Conservation (phyloP, 1,140 invertebrate species). For the Apis florea region DNA sequence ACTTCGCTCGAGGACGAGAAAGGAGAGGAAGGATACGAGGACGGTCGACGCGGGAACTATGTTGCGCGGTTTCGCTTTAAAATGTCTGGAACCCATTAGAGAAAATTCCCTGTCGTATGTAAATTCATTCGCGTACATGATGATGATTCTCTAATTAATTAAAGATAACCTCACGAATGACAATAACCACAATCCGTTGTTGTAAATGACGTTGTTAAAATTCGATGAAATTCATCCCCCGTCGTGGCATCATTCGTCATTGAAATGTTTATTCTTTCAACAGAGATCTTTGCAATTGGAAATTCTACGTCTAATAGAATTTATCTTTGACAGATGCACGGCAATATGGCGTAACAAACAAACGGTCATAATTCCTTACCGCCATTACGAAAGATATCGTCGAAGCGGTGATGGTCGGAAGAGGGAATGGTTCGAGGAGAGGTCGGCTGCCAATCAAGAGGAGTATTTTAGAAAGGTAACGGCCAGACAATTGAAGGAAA, state of each 20-base stretch:
- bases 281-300: too few relatives aligned
- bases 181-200: neutral
- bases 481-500: constrained; percentile 64
- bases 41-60: neutral
- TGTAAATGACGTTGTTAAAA: too few relatives aligned
- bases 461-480: constrained; percentile 73
- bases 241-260: too few relatives aligned
- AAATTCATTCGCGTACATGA: too few relatives aligned
- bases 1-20: neutral
- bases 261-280: too few relatives aligned
- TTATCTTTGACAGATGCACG: neutral
- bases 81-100: constrained; percentile 21
- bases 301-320: too few relatives aligned
- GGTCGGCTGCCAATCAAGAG: constrained; percentile 65
- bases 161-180: too few relatives aligned
- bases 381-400: constrained; percentile 63
- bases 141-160: too few relatives aligned
- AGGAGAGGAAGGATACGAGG: neutral
- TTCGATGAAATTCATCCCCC: too few relatives aligned
- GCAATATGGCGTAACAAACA: neutral
- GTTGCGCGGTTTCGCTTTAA: constrained; percentile 6
- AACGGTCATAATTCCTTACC: neutral
- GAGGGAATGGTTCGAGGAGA: constrained; percentile 72
- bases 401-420: constrained; percentile 69
- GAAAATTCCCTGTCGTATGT: neutral